Evolutionary conservation across 2,797 vertebrate species (phyloP).

Genomic region (Enteromius paludinosus): DNA sequence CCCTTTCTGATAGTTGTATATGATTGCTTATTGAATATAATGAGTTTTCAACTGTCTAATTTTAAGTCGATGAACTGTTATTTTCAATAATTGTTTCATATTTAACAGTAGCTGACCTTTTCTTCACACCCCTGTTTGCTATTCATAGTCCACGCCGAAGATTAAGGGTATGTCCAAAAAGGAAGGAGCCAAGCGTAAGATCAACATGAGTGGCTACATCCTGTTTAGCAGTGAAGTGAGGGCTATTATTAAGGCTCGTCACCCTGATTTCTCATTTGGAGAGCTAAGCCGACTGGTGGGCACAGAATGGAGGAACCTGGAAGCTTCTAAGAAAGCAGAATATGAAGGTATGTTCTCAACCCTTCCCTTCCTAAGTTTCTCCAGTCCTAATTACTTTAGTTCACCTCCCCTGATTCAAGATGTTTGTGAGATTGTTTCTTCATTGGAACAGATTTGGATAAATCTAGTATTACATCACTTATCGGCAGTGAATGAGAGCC

Average conservation of each 20-base stretch:
- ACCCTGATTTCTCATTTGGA: conserved; percentile 97
- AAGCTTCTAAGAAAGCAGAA: conserved; percentile 94
- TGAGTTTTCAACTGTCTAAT: not conserved
- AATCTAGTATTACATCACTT: not conserved
- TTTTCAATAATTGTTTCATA: not conserved
- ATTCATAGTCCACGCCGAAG: conserved; percentile 90
- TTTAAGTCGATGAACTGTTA: not conserved
- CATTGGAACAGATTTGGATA: not conserved
- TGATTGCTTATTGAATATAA: too few relatives aligned
- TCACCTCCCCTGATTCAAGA: not conserved
- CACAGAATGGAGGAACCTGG: conserved; percentile 98
- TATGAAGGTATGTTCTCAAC: conserved; percentile 90
- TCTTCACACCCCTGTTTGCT: conserved; percentile 6
- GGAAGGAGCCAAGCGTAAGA: conserved; percentile 97
- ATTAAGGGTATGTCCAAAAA: conserved; percentile 95
- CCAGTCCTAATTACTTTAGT: too few relatives aligned
- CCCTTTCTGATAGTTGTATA: not conserved
- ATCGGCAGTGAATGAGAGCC: not conserved
- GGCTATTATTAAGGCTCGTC: conserved; percentile 96
- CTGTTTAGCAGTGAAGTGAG: conserved; percentile 99
- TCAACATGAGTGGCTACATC: conserved; percentile 99
- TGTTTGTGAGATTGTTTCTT: not conserved
- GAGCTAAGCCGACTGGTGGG: conserved; percentile 98
- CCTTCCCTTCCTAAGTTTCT: not conserved
- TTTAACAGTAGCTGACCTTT: not conserved